Conservation (phyloP, 1,140 invertebrate genomes). For the Lasioglossum baleicum region DNA sequence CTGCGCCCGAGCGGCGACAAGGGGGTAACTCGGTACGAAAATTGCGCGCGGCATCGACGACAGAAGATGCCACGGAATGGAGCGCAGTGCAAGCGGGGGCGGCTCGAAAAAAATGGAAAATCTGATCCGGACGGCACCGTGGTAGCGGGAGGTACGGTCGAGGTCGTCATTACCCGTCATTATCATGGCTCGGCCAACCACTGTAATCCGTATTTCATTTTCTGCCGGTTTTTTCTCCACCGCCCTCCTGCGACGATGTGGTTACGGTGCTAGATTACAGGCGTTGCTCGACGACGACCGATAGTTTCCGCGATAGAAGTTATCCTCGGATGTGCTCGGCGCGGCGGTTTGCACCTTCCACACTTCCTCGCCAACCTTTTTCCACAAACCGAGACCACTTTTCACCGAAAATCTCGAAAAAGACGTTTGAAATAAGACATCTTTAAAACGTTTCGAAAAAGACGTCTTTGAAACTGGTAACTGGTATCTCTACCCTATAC, state of each 20-base stretch:
- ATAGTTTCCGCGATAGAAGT: conserved; percentile 63
- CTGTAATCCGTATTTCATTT: conserved; percentile 77
- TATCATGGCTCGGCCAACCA: conserved; percentile 69
- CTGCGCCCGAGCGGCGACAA: background rate
- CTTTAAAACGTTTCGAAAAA: too few relatives aligned
- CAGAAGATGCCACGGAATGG: background rate
- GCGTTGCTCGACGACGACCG: conserved; percentile 57
- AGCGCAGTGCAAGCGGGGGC: background rate
- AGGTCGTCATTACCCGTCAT: conserved; percentile 68
- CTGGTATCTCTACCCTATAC: too few relatives aligned
- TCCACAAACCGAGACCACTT: background rate
- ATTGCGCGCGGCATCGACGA: conserved; percentile 18
- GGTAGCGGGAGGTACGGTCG: conserved; percentile 43
- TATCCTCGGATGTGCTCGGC: conserved; percentile 39
- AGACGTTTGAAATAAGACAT: too few relatives aligned
- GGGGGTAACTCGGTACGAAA: conserved; percentile 19
- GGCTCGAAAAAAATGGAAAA: conserved; percentile 51
- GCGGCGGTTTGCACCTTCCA: conserved; percentile 54
- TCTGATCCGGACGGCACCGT: conserved; percentile 47
- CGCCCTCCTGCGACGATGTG: conserved; percentile 53
- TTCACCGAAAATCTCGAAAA: background rate
- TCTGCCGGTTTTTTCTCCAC: conserved; percentile 67
- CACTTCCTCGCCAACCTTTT: conserved; percentile 32
- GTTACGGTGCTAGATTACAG: conserved; percentile 69
- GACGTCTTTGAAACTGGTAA: too few relatives aligned